Percentiles rank a stretch among this genome's conserved stretches.
phyloP scores from a whole-genome alignment of 2,113 vertebrate species.

The Setophaga coronata region DNA sequence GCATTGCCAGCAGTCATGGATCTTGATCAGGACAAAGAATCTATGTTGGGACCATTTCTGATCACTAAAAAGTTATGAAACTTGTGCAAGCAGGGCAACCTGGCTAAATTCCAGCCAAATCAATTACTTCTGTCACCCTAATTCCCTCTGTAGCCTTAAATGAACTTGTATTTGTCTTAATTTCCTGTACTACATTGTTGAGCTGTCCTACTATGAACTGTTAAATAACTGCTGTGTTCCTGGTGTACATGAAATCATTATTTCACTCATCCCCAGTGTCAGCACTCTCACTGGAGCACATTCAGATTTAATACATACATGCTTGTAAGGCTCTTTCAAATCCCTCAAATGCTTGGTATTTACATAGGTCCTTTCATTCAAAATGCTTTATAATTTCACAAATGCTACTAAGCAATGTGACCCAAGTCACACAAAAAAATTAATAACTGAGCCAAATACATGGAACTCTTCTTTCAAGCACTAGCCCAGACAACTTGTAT shows the following conservation, averaged over 20 bases:
- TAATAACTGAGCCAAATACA: neutral
- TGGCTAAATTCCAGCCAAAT: constrained; percentile 1
- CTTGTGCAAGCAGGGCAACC: neutral
- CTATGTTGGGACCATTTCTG: neutral
- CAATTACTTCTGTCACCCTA: neutral
- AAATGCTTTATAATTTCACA: constrained; percentile 48
- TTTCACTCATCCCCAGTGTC: neutral
- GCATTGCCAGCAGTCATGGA: neutral
- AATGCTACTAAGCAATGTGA: neutral
- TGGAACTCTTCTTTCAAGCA: neutral
- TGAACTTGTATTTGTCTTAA: constrained; percentile 15
- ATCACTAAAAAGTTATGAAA: neutral
- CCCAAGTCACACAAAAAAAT: neutral
- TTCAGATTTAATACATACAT: neutral
- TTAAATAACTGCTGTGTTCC: constrained; percentile 8
- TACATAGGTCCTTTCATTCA: neutral
- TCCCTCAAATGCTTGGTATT: constrained; percentile 9
- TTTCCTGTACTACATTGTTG: neutral
- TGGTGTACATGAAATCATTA: neutral
- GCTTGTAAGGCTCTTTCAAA: neutral
- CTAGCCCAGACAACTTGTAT: neutral
- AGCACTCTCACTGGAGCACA: neutral
- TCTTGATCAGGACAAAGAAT: neutral
- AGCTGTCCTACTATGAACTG: neutral
- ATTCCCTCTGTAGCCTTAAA: neutral